Percentiles rank a stretch among this genome's conserved stretches.
Evolutionary conservation across 2,113 vertebrate species (phyloP).

Genomic region (Gobiocypris rarus): DNA sequence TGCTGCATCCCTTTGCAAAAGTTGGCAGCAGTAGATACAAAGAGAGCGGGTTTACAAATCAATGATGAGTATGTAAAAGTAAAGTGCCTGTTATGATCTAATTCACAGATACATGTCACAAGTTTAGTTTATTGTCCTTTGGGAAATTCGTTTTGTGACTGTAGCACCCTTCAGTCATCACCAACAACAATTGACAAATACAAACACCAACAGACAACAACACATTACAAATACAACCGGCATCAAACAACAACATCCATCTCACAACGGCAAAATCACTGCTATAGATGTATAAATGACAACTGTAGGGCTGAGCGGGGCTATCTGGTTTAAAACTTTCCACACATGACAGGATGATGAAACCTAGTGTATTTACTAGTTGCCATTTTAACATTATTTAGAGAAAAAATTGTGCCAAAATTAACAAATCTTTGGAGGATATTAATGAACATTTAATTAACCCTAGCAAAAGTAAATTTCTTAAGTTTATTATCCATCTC

Average conservation of each 20-base stretch:
- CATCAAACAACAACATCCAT: too few relatives aligned
- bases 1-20: slow-evolving; percentile 47
- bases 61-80: neutral
- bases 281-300: neutral
- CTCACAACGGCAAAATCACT: neutral
- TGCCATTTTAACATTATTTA: too few relatives aligned
- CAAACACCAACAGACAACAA: neutral
- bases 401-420: too few relatives aligned
- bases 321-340: too few relatives aligned
- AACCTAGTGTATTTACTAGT: too few relatives aligned
- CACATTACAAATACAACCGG: neutral
- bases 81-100: neutral
- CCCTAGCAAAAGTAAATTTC: too few relatives aligned
- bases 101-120: neutral
- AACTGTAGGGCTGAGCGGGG: too few relatives aligned
- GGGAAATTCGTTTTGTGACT: neutral
- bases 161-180: neutral
- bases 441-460: too few relatives aligned
- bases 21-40: slow-evolving; percentile 38
- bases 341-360: too few relatives aligned
- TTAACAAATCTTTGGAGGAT: too few relatives aligned
- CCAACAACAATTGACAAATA: too few relatives aligned
- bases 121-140: neutral
- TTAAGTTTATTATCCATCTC: too few relatives aligned
- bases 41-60: slow-evolving; percentile 55